phyloP scores from a whole-genome alignment of 2,888 invertebrate genomes.

The Therioaphis trifolii region DNA sequence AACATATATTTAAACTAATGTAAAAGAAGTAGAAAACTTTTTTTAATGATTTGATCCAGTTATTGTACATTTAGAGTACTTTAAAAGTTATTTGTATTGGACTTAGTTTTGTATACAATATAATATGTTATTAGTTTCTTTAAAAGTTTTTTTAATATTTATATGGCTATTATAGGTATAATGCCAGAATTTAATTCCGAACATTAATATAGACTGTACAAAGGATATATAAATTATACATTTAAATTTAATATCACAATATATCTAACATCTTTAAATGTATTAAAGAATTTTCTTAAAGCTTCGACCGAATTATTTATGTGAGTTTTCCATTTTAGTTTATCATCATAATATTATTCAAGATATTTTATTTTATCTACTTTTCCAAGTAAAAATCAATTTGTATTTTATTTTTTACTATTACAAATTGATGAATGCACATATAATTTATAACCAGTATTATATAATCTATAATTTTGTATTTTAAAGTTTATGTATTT shows the following conservation, averaged over 20 bases:
- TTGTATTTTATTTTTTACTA: no score
- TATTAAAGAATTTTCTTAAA: not conserved
- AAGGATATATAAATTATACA: not conserved
- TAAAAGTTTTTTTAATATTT: not conserved
- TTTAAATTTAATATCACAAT: not conserved
- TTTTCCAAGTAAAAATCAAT: not conserved
- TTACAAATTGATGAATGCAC: no score
- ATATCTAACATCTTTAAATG: not conserved
- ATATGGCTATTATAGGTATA: not conserved
- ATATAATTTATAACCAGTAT: no score
- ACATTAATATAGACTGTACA: constrained; percentile 2
- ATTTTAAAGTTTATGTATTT: no score
- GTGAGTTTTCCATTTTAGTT: not conserved
- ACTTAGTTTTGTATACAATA: not conserved
- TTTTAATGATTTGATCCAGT: not conserved
- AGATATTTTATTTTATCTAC: not conserved
- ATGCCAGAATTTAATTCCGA: constrained; percentile 16
- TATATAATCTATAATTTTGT: no score
- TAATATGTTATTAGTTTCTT: not conserved
- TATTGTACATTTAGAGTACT: not conserved
- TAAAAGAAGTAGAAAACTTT: not conserved
- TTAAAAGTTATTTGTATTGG: not conserved
- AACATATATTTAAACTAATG: not conserved
- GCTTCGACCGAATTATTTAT: not conserved
- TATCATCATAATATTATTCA: not conserved